Evolutionary conservation across 1,140 invertebrate species (phyloP).

Genomic region (Saccostrea glomerata): DNA sequence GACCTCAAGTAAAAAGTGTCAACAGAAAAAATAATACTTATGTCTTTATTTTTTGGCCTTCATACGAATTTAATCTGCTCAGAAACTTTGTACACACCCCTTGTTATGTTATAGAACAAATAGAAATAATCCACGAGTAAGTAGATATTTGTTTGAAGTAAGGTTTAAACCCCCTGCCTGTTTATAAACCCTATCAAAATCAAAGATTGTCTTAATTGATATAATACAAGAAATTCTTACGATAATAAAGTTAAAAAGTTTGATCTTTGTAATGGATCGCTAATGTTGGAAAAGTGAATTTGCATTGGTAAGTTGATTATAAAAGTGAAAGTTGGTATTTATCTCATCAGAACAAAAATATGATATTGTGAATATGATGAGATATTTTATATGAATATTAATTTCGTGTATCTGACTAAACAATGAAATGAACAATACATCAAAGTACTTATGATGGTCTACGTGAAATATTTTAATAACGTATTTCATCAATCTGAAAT

Average conservation of each 20-base stretch:
- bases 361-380: neutral
- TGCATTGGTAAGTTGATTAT: neutral
- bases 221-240: neutral
- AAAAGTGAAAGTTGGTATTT: constrained; percentile 6
- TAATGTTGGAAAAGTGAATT: neutral
- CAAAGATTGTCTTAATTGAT: constrained; percentile 10
- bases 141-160: constrained; percentile 19
- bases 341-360: neutral
- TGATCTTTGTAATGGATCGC: neutral
- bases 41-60: neutral
- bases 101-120: neutral
- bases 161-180: neutral
- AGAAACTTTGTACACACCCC: neutral
- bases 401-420: neutral
- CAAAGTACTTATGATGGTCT: neutral
- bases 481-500: neutral
- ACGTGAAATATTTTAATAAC: neutral
- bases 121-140: neutral
- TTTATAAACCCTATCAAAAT: constrained; percentile 15
- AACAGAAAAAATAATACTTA: neutral
- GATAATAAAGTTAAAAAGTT: neutral
- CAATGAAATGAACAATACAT: neutral
- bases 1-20: neutral
- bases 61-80: neutral
- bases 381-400: neutral